Evolutionary conservation across 2,888 invertebrate species (phyloP).

Genomic region (Harpalus rufipes): DNA sequence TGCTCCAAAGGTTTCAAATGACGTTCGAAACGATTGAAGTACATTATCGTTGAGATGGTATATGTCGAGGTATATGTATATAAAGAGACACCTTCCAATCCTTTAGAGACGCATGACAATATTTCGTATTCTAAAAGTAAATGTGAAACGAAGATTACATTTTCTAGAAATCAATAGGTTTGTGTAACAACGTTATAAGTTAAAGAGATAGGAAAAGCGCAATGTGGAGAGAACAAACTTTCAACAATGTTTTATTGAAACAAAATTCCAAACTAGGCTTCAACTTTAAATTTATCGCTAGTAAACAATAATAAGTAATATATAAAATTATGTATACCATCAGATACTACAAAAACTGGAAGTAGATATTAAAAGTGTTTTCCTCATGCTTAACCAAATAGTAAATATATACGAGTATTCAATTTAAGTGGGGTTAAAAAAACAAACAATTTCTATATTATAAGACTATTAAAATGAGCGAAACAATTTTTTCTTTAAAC

Average conservation of each 20-base stretch:
- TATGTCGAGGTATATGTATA: constrained; percentile 17
- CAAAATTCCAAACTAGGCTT: constrained; percentile 55
- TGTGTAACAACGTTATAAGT: constrained; percentile 63
- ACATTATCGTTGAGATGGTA: constrained; percentile 55
- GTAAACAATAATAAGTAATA: constrained; percentile 47
- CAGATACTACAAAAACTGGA: not conserved
- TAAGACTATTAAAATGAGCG: too few relatives aligned
- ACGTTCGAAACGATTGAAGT: constrained; percentile 48
- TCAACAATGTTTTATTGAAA: constrained; percentile 63
- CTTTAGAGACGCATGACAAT: constrained; percentile 58
- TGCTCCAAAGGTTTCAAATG: constrained; percentile 40
- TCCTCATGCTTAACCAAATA: not conserved
- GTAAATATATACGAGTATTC: too few relatives aligned
- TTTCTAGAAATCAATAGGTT: constrained; percentile 64
- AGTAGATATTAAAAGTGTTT: not conserved
- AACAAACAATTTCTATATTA: too few relatives aligned
- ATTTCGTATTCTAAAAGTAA: constrained; percentile 65
- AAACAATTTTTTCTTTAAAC: too few relatives aligned
- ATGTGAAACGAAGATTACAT: constrained; percentile 58
- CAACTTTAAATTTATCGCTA: constrained; percentile 43
- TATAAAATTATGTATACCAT: constrained; percentile 12
- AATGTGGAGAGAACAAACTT: constrained; percentile 55
- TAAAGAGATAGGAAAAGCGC: constrained; percentile 57
- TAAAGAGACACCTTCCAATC: constrained; percentile 53
- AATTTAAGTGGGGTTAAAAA: too few relatives aligned